phyloP scores from a whole-genome alignment of 1,140 invertebrate species.

The Tetranychus urticae region DNA sequence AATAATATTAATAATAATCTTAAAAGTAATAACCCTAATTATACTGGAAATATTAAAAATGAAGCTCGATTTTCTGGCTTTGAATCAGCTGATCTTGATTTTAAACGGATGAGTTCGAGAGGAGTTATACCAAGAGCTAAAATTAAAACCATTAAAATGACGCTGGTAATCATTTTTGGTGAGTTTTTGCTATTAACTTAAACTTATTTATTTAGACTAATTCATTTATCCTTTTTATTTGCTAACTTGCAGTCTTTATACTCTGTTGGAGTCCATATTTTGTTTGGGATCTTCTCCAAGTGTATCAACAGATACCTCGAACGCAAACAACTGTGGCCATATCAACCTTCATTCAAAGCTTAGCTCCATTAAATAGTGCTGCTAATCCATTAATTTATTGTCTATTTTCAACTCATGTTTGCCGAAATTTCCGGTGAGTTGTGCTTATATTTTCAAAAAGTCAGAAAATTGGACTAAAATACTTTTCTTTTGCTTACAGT shows the following conservation, averaged over 20 bases:
- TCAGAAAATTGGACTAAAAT: no score
- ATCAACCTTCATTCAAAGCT: conserved; percentile 70
- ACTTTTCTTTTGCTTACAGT: background rate
- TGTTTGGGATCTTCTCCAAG: conserved; percentile 71
- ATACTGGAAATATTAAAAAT: no score
- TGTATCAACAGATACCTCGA: conserved; percentile 54
- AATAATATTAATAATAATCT: no score
- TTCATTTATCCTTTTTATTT: background rate
- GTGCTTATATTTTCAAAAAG: background rate
- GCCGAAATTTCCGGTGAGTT: background rate
- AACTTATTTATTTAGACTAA: background rate
- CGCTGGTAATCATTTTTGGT: conserved; percentile 81
- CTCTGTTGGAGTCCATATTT: conserved; percentile 89
- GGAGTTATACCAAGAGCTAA: conserved; percentile 79
- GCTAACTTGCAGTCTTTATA: conserved; percentile 52
- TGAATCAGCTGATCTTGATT: background rate
- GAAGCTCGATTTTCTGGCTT: background rate
- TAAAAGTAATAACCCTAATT: no score
- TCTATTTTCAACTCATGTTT: conserved; percentile 39
- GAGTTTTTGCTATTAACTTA: conserved; percentile 15
- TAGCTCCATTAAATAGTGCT: conserved; percentile 74
- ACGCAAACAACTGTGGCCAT: conserved; percentile 48
- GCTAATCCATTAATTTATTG: conserved; percentile 88
- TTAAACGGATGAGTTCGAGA: conserved; percentile 1
- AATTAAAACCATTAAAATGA: conserved; percentile 94